Base-by-base conservation (phyloP, 2,113 vertebrate species). In the Hypomesus transpacificus region DNA sequence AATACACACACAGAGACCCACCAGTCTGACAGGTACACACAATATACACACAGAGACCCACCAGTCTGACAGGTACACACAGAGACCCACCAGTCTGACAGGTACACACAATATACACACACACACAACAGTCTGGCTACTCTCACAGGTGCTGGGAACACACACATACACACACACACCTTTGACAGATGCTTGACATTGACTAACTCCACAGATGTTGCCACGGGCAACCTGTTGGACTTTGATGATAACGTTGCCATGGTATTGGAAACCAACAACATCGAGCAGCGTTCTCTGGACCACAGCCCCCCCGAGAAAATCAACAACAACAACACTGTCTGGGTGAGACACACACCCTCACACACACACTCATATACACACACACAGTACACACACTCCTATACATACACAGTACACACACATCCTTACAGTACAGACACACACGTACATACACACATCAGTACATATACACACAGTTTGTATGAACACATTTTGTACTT, bases 211-310 rank as follows among this genome's bases (percentile, higher is more conserved):
- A 0, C 50, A 96, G 94, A 89, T 75, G 92, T 90, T 59, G 90
- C 91, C 63, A 92, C 91, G 0, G 94, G 92, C 68, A 94, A 91
- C 85, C 81, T 98, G 22, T 77, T 98, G 85, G 95, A 95, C 79
- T 76, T 96, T 4, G 94, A 93, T 34, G 93, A 92, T 16, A 46
- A 73, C 3, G 75, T 68, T 74, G 93, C 84, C n/a, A 73, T 76
- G 0, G 72, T 83, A 0, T 79, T 88, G 66, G 87, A 87, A 79
- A 86, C 78, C 3, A 86, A 91, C 75, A 87, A 84, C 13, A 53
- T 87, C 0, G 79, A 56, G 21, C 86, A 73, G 68, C 71, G 67
- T 1, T 87, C 68, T 16, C 14, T 89, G 63, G 90, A 90, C 11
- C 0, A 71, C 20, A 88, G 78, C 3, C 58, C 75, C 0, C 70